Percentiles rank a stretch among this genome's conserved stretches.
phyloP scores from a whole-genome alignment of 2,113 vertebrate species.

The Balaenoptera acutorostrata region DNA sequence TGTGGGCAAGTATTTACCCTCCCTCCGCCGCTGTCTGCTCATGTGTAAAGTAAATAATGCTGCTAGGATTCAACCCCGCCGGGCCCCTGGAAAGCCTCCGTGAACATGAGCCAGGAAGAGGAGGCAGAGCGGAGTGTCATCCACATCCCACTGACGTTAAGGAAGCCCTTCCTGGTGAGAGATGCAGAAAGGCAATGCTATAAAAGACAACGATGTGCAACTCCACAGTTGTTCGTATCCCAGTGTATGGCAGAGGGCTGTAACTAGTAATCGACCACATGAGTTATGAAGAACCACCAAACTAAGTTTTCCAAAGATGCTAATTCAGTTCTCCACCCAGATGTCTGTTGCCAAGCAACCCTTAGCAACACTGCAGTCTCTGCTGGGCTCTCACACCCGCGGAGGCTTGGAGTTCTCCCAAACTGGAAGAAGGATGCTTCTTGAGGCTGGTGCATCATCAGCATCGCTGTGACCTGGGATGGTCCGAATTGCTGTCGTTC shows the following conservation, averaged over 20 bases:
- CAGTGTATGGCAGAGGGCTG: no score
- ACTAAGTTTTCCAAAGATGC: background rate
- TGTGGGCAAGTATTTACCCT: background rate
- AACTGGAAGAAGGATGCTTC: background rate
- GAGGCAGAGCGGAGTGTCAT: background rate
- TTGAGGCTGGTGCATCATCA: no score
- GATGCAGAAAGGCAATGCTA: background rate
- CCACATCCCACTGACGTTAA: background rate
- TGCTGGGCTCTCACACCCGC: background rate
- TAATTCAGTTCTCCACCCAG: background rate
- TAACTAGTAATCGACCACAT: background rate
- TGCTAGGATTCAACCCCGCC: background rate
- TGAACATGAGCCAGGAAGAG: no score
- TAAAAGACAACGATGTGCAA: background rate
- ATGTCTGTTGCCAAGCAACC: background rate
- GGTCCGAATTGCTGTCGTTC: background rate
- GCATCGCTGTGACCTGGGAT: background rate
- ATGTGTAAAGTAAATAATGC: background rate
- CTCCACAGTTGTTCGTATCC: background rate
- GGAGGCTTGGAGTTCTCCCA: background rate
- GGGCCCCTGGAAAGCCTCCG: background rate
- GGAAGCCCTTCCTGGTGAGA: background rate
- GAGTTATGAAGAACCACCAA: background rate
- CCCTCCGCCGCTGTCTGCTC: background rate
- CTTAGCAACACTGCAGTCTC: background rate